Conservation (phyloP, 2,888 invertebrate species). For the Caenorhabditis uteleia region DNA sequence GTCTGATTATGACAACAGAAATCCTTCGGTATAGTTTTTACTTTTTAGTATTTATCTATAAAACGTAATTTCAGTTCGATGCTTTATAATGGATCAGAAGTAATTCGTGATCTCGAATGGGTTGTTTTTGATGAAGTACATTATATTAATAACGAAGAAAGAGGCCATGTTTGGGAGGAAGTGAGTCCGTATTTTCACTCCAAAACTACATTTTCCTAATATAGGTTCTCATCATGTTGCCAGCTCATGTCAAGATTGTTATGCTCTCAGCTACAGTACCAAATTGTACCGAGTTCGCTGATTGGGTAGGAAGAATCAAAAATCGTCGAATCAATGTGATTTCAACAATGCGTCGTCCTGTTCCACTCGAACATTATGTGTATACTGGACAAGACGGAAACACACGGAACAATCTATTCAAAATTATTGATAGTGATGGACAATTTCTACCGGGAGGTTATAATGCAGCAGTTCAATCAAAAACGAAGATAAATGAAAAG, state of each 20-base stretch:
- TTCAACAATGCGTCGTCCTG: slow-evolving; percentile 88
- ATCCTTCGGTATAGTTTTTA: slow-evolving; percentile 77
- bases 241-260: slow-evolving; percentile 91
- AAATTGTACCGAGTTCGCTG: slow-evolving; percentile 91
- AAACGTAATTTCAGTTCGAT: slow-evolving; percentile 77
- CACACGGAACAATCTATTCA: slow-evolving; percentile 63
- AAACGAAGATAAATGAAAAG: slow-evolving; percentile 21
- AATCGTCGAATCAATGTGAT: slow-evolving; percentile 88
- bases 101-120: slow-evolving; percentile 93
- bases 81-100: slow-evolving; percentile 91
- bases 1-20: slow-evolving; percentile 99
- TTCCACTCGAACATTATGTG: slow-evolving; percentile 91
- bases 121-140: slow-evolving; percentile 99
- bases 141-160: slow-evolving; percentile 94
- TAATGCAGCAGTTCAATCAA: slow-evolving; percentile 45
- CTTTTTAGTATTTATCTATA: not conserved
- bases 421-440: slow-evolving; percentile 80
- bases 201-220: not conserved
- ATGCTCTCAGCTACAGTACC: slow-evolving; percentile 98
- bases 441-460: slow-evolving; percentile 74
- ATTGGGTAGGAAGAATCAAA: slow-evolving; percentile 75
- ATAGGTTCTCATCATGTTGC: slow-evolving; percentile 86
- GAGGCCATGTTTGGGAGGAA: slow-evolving; percentile 99
- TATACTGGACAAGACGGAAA: slow-evolving; percentile 70
- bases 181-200: slow-evolving; percentile 7